Evolutionary conservation across 2,113 vertebrate species (phyloP).

Genomic region (Cercopithecus mona): DNA sequence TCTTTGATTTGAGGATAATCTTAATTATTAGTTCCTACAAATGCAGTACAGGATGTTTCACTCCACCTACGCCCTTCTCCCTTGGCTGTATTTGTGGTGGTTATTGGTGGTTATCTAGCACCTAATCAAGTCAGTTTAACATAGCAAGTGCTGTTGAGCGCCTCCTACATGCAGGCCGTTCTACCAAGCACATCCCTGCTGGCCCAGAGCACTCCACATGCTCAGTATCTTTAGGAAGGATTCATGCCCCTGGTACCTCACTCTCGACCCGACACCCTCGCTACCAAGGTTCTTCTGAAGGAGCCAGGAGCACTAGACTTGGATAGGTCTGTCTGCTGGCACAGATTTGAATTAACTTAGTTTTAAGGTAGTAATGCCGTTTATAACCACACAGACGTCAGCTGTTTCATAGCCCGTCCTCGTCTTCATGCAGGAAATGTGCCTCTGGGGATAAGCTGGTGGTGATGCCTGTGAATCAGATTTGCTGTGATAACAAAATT

Average conservation of each 20-base stretch:
- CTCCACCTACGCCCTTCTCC: fast-evolving
- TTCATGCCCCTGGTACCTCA: fast-evolving
- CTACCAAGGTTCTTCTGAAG: fast-evolving
- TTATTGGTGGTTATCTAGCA: fast-evolving
- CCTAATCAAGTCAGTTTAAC: not conserved
- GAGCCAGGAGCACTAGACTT: fast-evolving
- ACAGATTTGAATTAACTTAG: not conserved
- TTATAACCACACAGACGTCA: not conserved
- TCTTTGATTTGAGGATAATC: fast-evolving
- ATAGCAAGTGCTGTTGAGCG: not conserved
- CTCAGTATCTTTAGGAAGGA: not conserved
- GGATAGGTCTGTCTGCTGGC: not conserved
- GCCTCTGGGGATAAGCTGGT: not conserved
- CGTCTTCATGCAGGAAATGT: not conserved
- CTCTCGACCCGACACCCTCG: not conserved
- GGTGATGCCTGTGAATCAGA: too few relatives aligned
- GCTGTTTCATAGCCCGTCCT: not conserved
- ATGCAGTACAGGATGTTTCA: fast-evolving
- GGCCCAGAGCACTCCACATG: fast-evolving
- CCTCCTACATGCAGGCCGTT: fast-evolving
- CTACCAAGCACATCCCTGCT: not conserved
- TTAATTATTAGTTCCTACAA: too few relatives aligned
- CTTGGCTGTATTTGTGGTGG: not conserved
- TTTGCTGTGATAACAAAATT: not conserved
- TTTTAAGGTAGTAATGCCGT: not conserved